Conservation (phyloP, 2,888 invertebrate species). For the Proisotoma minuta region DNA sequence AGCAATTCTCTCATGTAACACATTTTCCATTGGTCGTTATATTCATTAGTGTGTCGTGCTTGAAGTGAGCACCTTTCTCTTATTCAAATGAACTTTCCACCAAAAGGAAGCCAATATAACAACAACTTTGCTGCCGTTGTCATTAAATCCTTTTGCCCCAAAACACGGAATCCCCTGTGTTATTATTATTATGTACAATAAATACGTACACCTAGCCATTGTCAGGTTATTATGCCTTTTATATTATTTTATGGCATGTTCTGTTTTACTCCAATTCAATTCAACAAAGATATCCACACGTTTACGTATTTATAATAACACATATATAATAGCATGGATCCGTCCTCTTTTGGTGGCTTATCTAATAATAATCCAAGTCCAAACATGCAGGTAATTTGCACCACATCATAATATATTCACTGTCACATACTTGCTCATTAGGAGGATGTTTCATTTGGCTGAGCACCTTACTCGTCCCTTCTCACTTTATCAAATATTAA, state of each 20-base stretch:
- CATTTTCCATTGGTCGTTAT: slow-evolving; percentile 31
- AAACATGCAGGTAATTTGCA: slow-evolving; percentile 41
- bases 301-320: slow-evolving; percentile 27
- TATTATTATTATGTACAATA: slow-evolving; percentile 28
- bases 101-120: background rate
- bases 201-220: slow-evolving; percentile 12
- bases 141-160: slow-evolving; percentile 6
- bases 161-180: slow-evolving; percentile 19
- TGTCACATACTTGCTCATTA: slow-evolving; percentile 19
- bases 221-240: slow-evolving; percentile 15
- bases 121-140: background rate
- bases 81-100: background rate
- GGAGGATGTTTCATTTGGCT: slow-evolving; percentile 14
- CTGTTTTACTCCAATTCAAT: background rate
- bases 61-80: slow-evolving; percentile 12
- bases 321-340: too few relatives aligned
- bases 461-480: slow-evolving; percentile 13
- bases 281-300: slow-evolving; percentile 29
- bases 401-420: slow-evolving; percentile 22
- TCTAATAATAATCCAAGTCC: slow-evolving; percentile 6
- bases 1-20: slow-evolving; percentile 29
- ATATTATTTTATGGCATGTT: background rate
- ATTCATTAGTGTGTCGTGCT: slow-evolving; percentile 11
- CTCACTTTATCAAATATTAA: slow-evolving; percentile 41
- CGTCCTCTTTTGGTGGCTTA: too few relatives aligned